These are phyloP conservation scores for Megalonaias nervosa DNA, from an alignment of 1,140 invertebrate species.

Conservation along the genomic window DNA sequence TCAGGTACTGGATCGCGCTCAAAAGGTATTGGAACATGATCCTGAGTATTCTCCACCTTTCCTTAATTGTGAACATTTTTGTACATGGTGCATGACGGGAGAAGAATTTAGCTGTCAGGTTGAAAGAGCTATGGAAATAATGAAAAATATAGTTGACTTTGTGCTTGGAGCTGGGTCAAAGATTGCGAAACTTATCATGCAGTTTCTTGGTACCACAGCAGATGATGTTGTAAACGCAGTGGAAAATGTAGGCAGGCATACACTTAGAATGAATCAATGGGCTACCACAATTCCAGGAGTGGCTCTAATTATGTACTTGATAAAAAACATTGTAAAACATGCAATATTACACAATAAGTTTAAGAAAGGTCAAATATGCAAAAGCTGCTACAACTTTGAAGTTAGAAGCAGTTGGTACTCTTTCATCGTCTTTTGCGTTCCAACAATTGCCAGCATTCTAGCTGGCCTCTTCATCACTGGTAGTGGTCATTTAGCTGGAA, in stretches of 20 bases:
- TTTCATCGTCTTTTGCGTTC: constrained; percentile 4
- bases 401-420: constrained; percentile 3
- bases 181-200: constrained; percentile 1
- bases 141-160: not conserved
- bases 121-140: not conserved
- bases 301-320: constrained; percentile 1
- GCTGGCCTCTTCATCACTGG: not conserved
- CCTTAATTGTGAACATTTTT: constrained; percentile 25
- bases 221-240: constrained; percentile 12
- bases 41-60: constrained; percentile 1
- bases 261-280: constrained; percentile 10
- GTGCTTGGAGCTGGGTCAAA: not conserved
- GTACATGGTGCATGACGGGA: constrained; percentile 21
- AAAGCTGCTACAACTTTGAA: constrained; percentile 5
- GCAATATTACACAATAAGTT: not conserved
- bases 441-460: not conserved
- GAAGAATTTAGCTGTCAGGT: constrained; percentile 9
- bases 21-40: not conserved
- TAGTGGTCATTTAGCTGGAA: not conserved
- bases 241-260: no score
- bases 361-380: constrained; percentile 3
- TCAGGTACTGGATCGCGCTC: not conserved
- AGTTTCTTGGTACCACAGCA: not conserved
- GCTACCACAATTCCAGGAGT: not conserved
- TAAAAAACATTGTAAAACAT: constrained; percentile 4